Base-by-base conservation (phyloP, 2,113 vertebrate genomes). In the Phyllostomus hastatus region DNA sequence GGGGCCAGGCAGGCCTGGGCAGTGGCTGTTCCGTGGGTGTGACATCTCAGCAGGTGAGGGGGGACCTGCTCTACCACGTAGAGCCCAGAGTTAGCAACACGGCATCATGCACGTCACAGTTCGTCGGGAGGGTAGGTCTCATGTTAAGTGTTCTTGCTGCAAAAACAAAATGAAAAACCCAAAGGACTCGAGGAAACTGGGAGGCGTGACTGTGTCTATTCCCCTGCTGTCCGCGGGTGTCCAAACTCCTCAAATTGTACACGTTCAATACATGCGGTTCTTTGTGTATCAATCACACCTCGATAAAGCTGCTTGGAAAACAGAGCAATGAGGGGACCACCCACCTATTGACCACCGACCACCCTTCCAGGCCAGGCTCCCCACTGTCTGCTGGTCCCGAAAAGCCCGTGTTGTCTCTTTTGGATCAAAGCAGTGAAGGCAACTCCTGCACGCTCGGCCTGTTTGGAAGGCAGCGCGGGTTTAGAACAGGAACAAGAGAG, bases 271-370 rank as follows among this genome's bases (percentile, higher is more conserved):
- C 11, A 10, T 61, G 24, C 59, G 28, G 22, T 11, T 28, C 59
- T 61, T 61, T 1, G 10, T 61, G 10, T 61, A 12, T 28, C 59
- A 26, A 1, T 61, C 10, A n/a, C 66, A 35, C 48, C 33, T 87
- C 22, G 31, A 9, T 35, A 43, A 54, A 75, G 26, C n/a, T 88
- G 50, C 10, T 8, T 11, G 14, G 24, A 67, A 22, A 19, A 41
- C 28, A 31, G 19, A 57, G 69, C 1, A 0, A 8, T 16, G 28
- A 43, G 5, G 33, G 11, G 5, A 12, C 19, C 11, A 41, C 12
- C 16, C 33, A 11, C 10, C 59, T 11, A 11, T 15, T 59, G 87
- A 33, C 10, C 33, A 24, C 24, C 59, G 87, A 33, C 10, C 33
- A 24, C 24, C 59, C 59, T 59, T 61, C 24, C 24, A 3, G 28